Evolutionary conservation across 2,113 vertebrate species (phyloP).

Genomic region (Engraulis encrasicolus): DNA sequence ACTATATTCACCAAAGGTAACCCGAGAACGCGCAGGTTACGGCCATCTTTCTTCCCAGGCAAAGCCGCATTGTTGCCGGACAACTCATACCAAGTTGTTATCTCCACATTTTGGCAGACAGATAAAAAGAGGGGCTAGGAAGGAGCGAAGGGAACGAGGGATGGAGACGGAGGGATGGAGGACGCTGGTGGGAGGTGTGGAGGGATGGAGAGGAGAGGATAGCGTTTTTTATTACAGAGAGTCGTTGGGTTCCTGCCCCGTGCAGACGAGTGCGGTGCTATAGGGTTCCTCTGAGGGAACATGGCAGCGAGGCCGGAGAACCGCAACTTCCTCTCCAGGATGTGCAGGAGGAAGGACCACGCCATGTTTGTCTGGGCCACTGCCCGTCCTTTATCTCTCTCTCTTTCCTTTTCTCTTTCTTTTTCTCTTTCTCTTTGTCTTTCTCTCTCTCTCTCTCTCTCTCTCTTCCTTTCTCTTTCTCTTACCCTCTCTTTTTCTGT

Average conservation of each 20-base stretch:
- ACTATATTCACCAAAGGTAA: conserved; percentile 18
- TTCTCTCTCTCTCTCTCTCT: conserved; percentile 39
- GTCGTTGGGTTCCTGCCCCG: conserved; percentile 49
- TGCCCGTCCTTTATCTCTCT: conserved; percentile 60
- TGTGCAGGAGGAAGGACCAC: conserved; percentile 72
- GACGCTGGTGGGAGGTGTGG: background rate
- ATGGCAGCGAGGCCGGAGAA: conserved; percentile 53
- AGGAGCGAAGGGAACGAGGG: conserved; percentile 39
- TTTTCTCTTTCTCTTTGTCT: conserved; percentile 29
- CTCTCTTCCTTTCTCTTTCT: too few relatives aligned
- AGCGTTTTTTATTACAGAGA: background rate
- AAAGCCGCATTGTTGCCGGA: background rate
- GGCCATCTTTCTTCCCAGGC: conserved; percentile 8
- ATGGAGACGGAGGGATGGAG: background rate
- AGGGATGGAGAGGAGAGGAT: background rate
- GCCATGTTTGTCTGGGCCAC: conserved; percentile 67
- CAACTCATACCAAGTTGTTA: background rate
- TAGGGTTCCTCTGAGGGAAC: conserved; percentile 58
- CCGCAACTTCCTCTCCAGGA: conserved; percentile 72
- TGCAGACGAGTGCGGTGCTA: conserved; percentile 46
- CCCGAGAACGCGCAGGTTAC: background rate
- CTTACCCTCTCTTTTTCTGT: conserved; percentile 30
- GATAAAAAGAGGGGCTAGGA: background rate
- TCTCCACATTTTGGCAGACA: conserved; percentile 7
- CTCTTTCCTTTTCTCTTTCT: conserved; percentile 21